phyloP scores from a whole-genome alignment of 2,888 invertebrate genomes.

The Cheilosia vernalis region DNA sequence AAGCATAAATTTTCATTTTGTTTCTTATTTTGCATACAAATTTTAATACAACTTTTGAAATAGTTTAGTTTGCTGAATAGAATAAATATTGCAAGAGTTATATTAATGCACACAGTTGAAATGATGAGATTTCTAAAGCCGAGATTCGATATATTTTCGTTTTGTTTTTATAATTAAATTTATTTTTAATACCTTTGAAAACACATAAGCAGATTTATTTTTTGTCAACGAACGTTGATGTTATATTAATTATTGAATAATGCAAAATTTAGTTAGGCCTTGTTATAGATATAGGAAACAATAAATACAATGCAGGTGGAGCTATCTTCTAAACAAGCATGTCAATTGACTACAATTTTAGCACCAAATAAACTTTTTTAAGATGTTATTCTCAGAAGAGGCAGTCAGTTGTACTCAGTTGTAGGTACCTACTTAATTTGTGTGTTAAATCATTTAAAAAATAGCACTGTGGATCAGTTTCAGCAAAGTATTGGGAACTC shows the following conservation, averaged over 20 bases:
- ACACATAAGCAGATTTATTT: slow-evolving; percentile 27
- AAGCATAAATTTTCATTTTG: slow-evolving; percentile 30
- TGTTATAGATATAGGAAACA: neutral
- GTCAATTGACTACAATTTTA: too few relatives aligned
- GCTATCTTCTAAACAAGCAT: neutral
- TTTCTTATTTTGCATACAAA: slow-evolving; percentile 26
- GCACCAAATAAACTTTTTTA: too few relatives aligned
- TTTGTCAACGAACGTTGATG: neutral
- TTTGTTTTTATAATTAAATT: slow-evolving; percentile 10
- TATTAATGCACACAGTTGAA: slow-evolving; percentile 47
- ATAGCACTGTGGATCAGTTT: too few relatives aligned
- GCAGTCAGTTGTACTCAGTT: too few relatives aligned
- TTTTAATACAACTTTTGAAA: slow-evolving; percentile 37
- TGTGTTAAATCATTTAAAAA: too few relatives aligned
- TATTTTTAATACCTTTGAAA: slow-evolving; percentile 48
- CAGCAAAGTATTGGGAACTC: too few relatives aligned
- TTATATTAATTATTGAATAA: neutral
- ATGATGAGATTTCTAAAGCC: slow-evolving; percentile 37
- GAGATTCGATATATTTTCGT: slow-evolving; percentile 15
- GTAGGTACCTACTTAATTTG: too few relatives aligned
- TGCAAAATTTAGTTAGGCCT: neutral
- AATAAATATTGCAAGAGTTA: slow-evolving; percentile 32
- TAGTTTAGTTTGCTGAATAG: slow-evolving; percentile 24
- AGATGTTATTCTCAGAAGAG: too few relatives aligned
- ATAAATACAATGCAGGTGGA: neutral